Conservation (phyloP, 2,888 invertebrate species). For the Lithophane semibrunnea region DNA sequence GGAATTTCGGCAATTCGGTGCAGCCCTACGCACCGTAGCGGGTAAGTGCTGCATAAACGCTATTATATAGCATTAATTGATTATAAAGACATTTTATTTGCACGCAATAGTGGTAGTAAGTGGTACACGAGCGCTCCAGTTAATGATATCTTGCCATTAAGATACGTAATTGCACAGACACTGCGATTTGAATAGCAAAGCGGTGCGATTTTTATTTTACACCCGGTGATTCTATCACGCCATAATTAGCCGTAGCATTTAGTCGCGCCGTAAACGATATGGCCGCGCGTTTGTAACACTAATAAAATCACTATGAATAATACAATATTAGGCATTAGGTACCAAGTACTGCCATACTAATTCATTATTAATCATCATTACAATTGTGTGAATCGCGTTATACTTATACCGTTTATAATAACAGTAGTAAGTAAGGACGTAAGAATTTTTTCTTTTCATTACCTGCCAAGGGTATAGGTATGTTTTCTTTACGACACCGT, state of each 20-base stretch:
- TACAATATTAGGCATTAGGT: constrained; percentile 72
- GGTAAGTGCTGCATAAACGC: constrained; percentile 51
- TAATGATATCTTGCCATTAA: constrained; percentile 68
- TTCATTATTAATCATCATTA: constrained; percentile 73
- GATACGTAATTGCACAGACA: constrained; percentile 81
- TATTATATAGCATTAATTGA: constrained; percentile 66
- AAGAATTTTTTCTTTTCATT: constrained; percentile 38
- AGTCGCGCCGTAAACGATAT: constrained; percentile 82
- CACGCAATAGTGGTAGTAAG: constrained; percentile 62
- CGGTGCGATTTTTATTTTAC: constrained; percentile 85
- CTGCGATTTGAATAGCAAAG: constrained; percentile 86
- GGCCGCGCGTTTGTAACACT: constrained; percentile 70
- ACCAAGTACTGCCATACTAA: constrained; percentile 68
- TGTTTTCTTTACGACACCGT: constrained; percentile 41
- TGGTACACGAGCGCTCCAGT: constrained; percentile 55
- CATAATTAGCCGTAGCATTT: constrained; percentile 87
- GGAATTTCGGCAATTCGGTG: not conserved
- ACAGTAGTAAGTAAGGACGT: constrained; percentile 39
- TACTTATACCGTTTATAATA: constrained; percentile 53
- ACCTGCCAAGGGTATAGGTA: not conserved
- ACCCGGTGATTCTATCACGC: constrained; percentile 83
- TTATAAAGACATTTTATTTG: constrained; percentile 70
- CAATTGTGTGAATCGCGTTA: constrained; percentile 52
- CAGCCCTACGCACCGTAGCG: constrained; percentile 50
- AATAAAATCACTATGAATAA: constrained; percentile 77